Evolutionary conservation across 2,113 vertebrate genomes (phyloP).

Genomic region (Thamnophis sirtalis): DNA sequence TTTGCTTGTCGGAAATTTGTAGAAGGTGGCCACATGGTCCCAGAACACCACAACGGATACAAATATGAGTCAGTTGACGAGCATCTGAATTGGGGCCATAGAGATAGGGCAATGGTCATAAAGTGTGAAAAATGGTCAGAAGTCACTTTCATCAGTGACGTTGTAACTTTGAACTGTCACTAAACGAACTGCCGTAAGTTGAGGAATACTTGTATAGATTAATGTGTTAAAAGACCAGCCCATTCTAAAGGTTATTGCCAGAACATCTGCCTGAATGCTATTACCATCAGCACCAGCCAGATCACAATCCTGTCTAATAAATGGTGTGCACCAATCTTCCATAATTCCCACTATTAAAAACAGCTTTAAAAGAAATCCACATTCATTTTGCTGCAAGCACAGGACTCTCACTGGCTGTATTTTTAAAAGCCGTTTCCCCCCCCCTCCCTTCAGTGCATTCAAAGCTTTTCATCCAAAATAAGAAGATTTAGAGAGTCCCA

Average conservation of each 20-base stretch:
- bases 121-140: neutral
- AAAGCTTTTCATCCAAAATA: conserved; percentile 28
- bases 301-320: conserved; percentile 42
- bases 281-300: conserved; percentile 51
- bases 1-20: too few species aligned
- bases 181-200: neutral
- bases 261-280: conserved; percentile 45
- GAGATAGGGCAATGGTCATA: neutral
- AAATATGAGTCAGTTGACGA: too few species aligned
- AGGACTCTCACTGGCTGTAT: conserved; percentile 53
- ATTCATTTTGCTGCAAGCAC: conserved; percentile 56
- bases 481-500: conserved; percentile 41
- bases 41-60: too few species aligned
- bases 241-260: conserved; percentile 4
- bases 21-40: too few species aligned
- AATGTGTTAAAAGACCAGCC: conserved; percentile 38
- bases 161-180: neutral
- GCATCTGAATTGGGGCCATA: neutral
- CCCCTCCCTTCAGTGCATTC: conserved; percentile 14
- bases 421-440: conserved; percentile 40
- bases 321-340: conserved; percentile 55
- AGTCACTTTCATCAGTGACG: neutral
- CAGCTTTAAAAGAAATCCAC: conserved; percentile 66
- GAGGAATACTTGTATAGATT: neutral
- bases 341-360: conserved; percentile 72